Evolutionary conservation across 2,888 invertebrate species (phyloP).

Genomic region (Cephus pulcher): DNA sequence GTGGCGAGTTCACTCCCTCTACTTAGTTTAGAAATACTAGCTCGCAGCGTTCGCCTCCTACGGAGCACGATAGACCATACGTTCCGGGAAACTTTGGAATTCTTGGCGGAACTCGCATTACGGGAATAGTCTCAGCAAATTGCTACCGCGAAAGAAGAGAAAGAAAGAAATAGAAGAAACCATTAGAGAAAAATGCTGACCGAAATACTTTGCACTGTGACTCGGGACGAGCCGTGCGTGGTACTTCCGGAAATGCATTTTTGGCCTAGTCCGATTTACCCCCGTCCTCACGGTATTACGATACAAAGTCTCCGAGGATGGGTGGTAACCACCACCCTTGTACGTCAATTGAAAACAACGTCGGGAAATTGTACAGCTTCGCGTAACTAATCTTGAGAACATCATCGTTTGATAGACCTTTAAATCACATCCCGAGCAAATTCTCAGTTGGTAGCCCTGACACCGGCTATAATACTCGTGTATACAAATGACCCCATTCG

Average conservation of each 20-base stretch:
- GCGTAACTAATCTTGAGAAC: slow-evolving; percentile 56
- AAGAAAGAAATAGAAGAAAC: background rate
- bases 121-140: slow-evolving; percentile 40
- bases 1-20: slow-evolving; percentile 4
- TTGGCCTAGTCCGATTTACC: too few relatives aligned
- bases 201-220: background rate
- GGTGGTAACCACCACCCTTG: background rate
- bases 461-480: slow-evolving; percentile 50
- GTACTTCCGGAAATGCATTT: background rate
- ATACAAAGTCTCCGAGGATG: background rate
- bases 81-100: slow-evolving; percentile 40
- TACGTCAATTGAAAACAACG: background rate
- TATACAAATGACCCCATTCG: slow-evolving; percentile 57
- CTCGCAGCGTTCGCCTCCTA: background rate
- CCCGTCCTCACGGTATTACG: background rate
- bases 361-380: slow-evolving; percentile 47
- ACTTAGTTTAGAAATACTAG: slow-evolving; percentile 14
- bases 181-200: background rate
- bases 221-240: background rate
- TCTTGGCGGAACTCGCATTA: slow-evolving; percentile 45
- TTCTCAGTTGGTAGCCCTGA: slow-evolving; percentile 29
- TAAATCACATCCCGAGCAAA: slow-evolving; percentile 48
- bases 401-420: slow-evolving; percentile 58
- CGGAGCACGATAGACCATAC: slow-evolving; percentile 1
- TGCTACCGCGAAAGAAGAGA: slow-evolving; percentile 31